Conservation (phyloP, 2,797 vertebrate species). For the Nannoperca obscura region DNA sequence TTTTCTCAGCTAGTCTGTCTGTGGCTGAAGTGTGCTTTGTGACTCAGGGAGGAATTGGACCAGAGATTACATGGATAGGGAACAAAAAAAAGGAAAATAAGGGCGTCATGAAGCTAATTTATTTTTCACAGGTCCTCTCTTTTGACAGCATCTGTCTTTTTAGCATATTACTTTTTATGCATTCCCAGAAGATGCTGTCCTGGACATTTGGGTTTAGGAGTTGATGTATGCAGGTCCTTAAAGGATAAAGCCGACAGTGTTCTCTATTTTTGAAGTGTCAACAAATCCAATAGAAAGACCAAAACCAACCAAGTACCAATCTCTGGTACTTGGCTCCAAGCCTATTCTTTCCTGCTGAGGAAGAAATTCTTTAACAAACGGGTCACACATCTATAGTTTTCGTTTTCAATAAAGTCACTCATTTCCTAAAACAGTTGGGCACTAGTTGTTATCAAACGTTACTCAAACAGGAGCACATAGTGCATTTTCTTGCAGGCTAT, state of each 20-base stretch:
- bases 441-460: background rate
- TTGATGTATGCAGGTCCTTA: background rate
- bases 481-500: background rate
- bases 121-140: constrained; percentile 18
- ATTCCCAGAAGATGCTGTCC: background rate
- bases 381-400: background rate
- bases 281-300: constrained; percentile 6
- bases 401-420: background rate
- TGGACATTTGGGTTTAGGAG: constrained; percentile 15
- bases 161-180: constrained; percentile 20
- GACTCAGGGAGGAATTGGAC: constrained; percentile 37
- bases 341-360: background rate
- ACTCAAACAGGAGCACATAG: background rate
- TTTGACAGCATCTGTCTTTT: constrained; percentile 18
- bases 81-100: constrained; percentile 27
- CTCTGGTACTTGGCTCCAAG: background rate
- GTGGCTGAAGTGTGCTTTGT: constrained; percentile 41
- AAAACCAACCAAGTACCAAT: background rate
- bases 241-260: background rate
- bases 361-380: constrained; percentile 1
- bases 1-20: constrained; percentile 46
- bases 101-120: constrained; percentile 40
- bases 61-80: constrained; percentile 12
- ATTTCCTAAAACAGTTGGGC: no score
- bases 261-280: background rate